Conservation (phyloP, 2,113 vertebrate species). For the Mystacornis crossleyi region DNA sequence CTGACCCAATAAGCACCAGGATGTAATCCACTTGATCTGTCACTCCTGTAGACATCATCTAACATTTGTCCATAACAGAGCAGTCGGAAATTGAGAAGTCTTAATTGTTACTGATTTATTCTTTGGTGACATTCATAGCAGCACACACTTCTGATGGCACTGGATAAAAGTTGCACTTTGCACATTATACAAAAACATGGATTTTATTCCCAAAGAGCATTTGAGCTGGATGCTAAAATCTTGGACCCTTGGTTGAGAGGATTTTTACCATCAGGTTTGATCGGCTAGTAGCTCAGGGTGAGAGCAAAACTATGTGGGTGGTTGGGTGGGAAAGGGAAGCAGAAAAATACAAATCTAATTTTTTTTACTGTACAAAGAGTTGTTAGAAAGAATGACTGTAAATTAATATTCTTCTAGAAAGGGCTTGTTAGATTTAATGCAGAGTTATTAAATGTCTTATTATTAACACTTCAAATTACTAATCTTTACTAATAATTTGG, state of each 20-base stretch:
- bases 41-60: conserved; percentile 16
- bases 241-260: not conserved
- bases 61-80: not conserved
- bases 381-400: conserved; percentile 38
- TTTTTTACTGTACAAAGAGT: conserved; percentile 52
- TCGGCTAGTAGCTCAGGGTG: not conserved
- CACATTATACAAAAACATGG: conserved; percentile 38
- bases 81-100: not conserved
- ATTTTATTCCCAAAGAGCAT: conserved; percentile 66
- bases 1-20: not conserved
- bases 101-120: conserved; percentile 16
- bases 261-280: conserved; percentile 2
- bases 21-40: not conserved
- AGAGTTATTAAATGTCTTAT: conserved; percentile 40
- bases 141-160: conserved; percentile 27
- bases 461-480: conserved; percentile 46
- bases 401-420: conserved; percentile 63
- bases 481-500: conserved; percentile 33
- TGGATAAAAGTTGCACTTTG: conserved; percentile 66
- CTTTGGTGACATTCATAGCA: conserved; percentile 17
- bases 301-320: not conserved
- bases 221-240: conserved; percentile 6
- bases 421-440: conserved; percentile 47
- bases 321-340: conserved; percentile 17
- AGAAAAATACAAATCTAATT: conserved; percentile 7